Conservation (phyloP, 2,113 vertebrate species). For the Austrofundulus limnaeus region DNA sequence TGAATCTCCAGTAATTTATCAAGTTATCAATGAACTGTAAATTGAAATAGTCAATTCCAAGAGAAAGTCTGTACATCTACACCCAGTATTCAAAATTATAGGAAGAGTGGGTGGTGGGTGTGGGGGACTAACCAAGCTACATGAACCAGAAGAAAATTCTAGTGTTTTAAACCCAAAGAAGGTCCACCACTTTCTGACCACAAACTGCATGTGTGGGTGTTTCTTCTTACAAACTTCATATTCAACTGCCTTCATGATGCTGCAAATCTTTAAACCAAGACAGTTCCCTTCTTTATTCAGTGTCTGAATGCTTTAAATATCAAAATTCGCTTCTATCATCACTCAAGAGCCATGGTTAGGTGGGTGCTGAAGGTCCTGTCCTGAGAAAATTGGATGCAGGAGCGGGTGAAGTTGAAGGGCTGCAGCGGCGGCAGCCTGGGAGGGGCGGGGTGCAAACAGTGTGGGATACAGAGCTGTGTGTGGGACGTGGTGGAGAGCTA, state of each 20-base stretch:
- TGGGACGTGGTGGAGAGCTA: constrained; percentile 93
- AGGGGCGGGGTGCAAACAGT: constrained; percentile 86
- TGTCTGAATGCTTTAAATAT: constrained; percentile 17
- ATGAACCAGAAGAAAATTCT: constrained; percentile 42
- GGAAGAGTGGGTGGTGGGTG: constrained; percentile 6
- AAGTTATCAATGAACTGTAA: constrained; percentile 10
- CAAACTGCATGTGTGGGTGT: constrained; percentile 12
- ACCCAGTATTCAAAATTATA: constrained; percentile 24
- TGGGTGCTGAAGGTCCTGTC: constrained; percentile 98
- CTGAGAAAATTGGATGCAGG: constrained; percentile 98
- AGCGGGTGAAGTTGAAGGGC: constrained; percentile 95
- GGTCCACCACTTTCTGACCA: constrained; percentile 50
- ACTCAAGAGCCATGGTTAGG: constrained; percentile 96
- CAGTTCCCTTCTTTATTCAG: constrained; percentile 17
- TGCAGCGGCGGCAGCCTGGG: constrained; percentile 85
- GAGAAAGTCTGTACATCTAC: constrained; percentile 29
- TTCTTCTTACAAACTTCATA: constrained; percentile 23
- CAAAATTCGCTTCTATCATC: constrained; percentile 2
- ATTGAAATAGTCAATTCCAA: constrained; percentile 30
- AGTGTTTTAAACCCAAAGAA: constrained; percentile 46
- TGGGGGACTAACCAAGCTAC: constrained; percentile 19
- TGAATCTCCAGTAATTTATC: constrained; percentile 62
- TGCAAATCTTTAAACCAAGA: constrained; percentile 13
- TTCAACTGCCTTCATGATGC: constrained; percentile 19
- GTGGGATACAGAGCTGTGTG: constrained; percentile 93